Evolutionary conservation across 2,797 vertebrate species (phyloP), one percentile per base, ranked within the genome.

Genomic region (Aldrovandia affinis): DNA sequence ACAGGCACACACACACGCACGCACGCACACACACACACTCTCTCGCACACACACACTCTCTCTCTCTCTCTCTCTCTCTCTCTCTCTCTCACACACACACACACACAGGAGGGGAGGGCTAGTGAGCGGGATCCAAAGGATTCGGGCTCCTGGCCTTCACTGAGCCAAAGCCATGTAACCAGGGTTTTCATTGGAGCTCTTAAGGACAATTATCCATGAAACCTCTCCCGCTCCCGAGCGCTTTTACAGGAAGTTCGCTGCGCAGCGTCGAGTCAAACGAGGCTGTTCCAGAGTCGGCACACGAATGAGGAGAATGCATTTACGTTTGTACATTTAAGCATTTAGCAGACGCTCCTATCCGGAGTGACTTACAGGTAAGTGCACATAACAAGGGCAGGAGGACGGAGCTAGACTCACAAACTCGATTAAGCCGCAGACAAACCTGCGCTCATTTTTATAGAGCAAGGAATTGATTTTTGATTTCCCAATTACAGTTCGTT

Each of bases 161-260:
- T n/a, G n/a, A n/a, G n/a, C n/a, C n/a, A n/a, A 52, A 52, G 12
- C 4, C 50, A 12, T 61, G 39, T 83, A 65, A 83, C 77, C 50
- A 54, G 47, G 33, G 33, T 73, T 81, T 81, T 81, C 80, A 84
- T 84, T 70, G 44, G 44, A 52, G 83, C 78, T 81, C 50, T 84
- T 84, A 70, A 80, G 36, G 59, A 44, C 63, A 54, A 50, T 70
- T 84, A 73, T 79, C 25, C 59, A 65, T 78, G 61, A 63, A 36
- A 68, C 33, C 3, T 15, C 28, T 84, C 20, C 47, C 25, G 28
- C 65, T 55, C 14, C 14, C 18, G 50, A 70, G 75, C 55, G 33
- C 77, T 79, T 47, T 79, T 65, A 63, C 79, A n/a, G 83, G 75
- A 52, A 14, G 30, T 65, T 39, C 75, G 78, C 83, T 68, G 47